Evolutionary conservation across 1,140 invertebrate genomes (phyloP), one percentile per base, ranked within the genome.

Genomic region (Conopomorpha cramerella): DNA sequence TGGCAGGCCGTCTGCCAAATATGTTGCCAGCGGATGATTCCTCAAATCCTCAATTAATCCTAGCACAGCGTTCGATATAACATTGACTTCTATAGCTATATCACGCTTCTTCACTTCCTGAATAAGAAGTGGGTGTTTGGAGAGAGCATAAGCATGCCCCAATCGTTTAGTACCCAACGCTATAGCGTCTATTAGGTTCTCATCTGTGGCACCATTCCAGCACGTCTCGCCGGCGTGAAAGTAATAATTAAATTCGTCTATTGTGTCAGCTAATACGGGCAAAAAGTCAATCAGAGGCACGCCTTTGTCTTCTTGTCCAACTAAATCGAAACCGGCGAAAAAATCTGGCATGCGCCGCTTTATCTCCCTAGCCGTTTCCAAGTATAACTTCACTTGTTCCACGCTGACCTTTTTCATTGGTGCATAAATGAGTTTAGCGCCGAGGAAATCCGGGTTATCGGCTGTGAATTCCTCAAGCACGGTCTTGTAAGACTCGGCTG

Each of bases 191-290:
- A 90, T 66, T 3, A 93, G 50, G 61, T 93, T 93, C 36, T 87
- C 80, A 59, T 88, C 86, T 1, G 83, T 81, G 1, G 56, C 50
- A 1, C 87, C 87, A 36, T 79, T 83, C 86, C 87, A 87, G 67
- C 91, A 85, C 0, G 91, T 93, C 73, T 93, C 91, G 11, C 90
- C 90, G 0, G 90, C 86, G 52, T 93, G 91, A 43, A 91, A 92
- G 51, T 90, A 92, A 41, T 85, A 87, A 7, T 84, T 73, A 2
- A 91, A 65, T n/a, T 62, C 44, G 2, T 81, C 45, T 0, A 47
- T 54, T 14, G 65, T 77, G 27, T 79, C 56, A 2, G 61, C 49
- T 3, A 89, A 45, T 16, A 89, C 57, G 26, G 79, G 55, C 2
- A 87, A 45, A 51, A 88, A 89, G 3, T 83, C 71, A 14, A 78